Base-by-base conservation (phyloP, 2,113 vertebrate genomes). In the Xiphorhynchus elegans region DNA sequence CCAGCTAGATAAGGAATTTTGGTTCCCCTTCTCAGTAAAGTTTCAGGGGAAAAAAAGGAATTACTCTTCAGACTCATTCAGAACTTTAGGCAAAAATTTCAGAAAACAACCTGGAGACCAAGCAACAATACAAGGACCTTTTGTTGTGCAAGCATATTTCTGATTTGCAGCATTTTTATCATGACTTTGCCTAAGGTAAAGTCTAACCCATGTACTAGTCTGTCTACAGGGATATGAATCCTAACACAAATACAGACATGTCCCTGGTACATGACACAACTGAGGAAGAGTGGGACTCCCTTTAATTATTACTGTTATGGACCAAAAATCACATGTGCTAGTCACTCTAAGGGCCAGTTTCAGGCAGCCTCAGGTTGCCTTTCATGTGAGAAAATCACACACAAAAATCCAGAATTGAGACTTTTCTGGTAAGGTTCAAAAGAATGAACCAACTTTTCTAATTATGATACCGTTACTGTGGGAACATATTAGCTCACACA, bases 401-500 rank as follows among this genome's bases (percentile, higher is more conserved):
- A 7, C 13, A 62, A 87, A 91, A 78, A 79, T 55, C 11, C 66
- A 84, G 29, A 87, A 50, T 3, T 37, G 11, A 83, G 39, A 33
- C 7, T 73, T 70, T 59, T 66, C n/a, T 60, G 44, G 29, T 39
- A 72, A 52, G 2, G 37, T 11, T 46, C 15, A 37, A 58, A 56
- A 77, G 11, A 86, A 53, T 6, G 10, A 86, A 40, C 21, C 17
- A 53, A 68, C 46, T 20, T 89, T 72, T 76, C 33, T 49, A 74
- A 56, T 15, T 50, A 9, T 42, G 47, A 89, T 46, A 75, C 8
- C 2, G 8, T 46, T 70, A 67, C 33, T 10, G 3, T 10, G 35
- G 49, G 52, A 94, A 83, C 1, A 4, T 53, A 52, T 28, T 10
- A 26, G 24, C 40, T 79, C 26, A 64, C 47, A 49, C 0, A 0